These are phyloP conservation scores for Tupiocoris notatus DNA, from an alignment of 2,888 invertebrate species.

Conservation along the genomic window DNA sequence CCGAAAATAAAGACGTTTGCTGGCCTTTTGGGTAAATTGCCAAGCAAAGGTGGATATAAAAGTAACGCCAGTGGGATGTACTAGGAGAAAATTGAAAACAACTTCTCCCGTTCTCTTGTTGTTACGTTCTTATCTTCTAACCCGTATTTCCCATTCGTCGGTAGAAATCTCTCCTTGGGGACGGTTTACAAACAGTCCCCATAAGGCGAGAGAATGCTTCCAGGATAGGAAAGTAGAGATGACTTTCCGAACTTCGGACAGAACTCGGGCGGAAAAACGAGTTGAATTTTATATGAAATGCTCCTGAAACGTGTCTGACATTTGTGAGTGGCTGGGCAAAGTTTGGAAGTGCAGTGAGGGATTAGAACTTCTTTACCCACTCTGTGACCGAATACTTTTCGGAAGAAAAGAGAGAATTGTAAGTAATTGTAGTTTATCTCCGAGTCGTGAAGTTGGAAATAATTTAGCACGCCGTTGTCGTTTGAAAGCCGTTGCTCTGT, in stretches of 20 bases:
- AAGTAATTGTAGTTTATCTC: constrained; percentile 37
- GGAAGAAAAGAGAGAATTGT: not conserved
- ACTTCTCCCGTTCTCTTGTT: not conserved
- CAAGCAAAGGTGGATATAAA: too few species aligned
- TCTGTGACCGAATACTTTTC: too few species aligned
- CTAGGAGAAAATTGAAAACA: not conserved
- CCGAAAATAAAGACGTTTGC: too few species aligned
- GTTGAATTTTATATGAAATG: constrained; percentile 37
- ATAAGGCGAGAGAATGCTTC: not conserved
- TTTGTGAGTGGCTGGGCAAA: not conserved
- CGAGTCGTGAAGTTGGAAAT: constrained; percentile 30
- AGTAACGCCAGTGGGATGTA: not conserved
- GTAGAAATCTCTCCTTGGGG: constrained; percentile 13
- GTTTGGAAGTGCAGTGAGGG: not conserved
- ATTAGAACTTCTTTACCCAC: not conserved
- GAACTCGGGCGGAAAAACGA: constrained; percentile 4
- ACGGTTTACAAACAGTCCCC: constrained; percentile 16
- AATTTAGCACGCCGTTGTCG: constrained; percentile 18
- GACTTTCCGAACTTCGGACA: not conserved
- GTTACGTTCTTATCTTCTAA: too few species aligned
- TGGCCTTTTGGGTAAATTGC: too few species aligned
- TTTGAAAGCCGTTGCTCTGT: not conserved
- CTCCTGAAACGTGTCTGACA: constrained; percentile 32
- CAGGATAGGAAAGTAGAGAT: not conserved
- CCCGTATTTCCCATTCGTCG: not conserved